A percentile compares a stretch with the other conserved stretches of the same genome.
These are phyloP conservation scores for Catharus minimus DNA, from an alignment of 2,113 vertebrate genomes.

Conservation along the genomic window DNA sequence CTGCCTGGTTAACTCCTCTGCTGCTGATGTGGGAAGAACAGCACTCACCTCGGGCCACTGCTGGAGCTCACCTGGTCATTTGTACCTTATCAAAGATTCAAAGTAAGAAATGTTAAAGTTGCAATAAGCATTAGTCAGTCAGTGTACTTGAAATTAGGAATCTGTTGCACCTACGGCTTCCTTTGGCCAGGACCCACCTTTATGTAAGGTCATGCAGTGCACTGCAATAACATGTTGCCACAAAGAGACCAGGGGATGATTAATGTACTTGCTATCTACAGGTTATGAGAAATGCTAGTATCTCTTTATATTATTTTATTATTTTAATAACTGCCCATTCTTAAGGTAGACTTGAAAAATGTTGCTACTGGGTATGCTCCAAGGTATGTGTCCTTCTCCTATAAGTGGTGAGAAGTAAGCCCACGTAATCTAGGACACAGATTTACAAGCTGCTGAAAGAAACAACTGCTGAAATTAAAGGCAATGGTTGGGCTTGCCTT, in stretches of 20 bases:
- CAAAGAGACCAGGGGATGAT: background rate
- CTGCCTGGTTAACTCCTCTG: background rate
- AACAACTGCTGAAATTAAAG: background rate
- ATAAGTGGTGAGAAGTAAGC: background rate
- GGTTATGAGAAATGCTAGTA: background rate
- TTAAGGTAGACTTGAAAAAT: background rate
- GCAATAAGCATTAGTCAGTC: background rate
- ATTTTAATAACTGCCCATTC: background rate
- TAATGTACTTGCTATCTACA: background rate
- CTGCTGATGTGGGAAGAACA: background rate
- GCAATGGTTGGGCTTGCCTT: background rate
- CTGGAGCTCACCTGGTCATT: background rate
- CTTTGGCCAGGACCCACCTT: background rate
- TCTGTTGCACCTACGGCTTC: rapidly evolving
- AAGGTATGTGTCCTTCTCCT: background rate
- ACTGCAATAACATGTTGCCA: background rate
- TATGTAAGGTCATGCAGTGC: background rate
- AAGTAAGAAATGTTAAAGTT: background rate
- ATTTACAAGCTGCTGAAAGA: background rate
- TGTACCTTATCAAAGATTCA: background rate
- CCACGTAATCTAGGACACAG: background rate
- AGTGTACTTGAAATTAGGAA: background rate
- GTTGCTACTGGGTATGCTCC: background rate
- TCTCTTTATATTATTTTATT: background rate
- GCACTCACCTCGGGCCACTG: background rate